Base-by-base conservation (phyloP, 92 coral and sea anemone genomes). In the Nematostella vectensis region DNA sequence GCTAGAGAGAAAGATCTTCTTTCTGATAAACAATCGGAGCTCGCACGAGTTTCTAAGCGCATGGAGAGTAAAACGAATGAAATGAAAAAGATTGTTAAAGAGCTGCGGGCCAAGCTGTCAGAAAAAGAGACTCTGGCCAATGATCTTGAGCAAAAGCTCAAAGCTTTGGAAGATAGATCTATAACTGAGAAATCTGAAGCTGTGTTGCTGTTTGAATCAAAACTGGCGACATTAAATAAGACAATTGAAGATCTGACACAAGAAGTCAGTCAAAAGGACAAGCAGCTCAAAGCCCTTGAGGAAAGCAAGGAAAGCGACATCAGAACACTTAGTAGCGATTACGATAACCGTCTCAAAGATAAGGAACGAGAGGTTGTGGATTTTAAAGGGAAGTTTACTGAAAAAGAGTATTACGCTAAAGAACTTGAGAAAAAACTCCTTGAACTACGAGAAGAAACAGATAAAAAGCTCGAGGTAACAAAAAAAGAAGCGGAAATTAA, bases 81-180 rank as follows among this genome's bases (percentile, higher is more conserved):
- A 57, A 87, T 93, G 96, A 93, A 93, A 63, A 93, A 93, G 58
- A 70, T 88, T 4, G 89, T 93, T n/a, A 93, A 93, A 61, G 96
- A 93, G 47, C 61, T 93, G 2, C 67, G 99, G 49, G 74, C 62
- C 31, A 93, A 86, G 49, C 79, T 93, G 22, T 65, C 88, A 22
- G 93, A 82, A 42, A 93, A 82, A 45, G 99, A 93, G 59, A 72
- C 61, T 28, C 75, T 81, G 23, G 93, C 65, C 0, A 76, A 78
- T 43, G 73, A 78, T 27, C 63, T 87, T 1, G 88, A 82, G 39
- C 91, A 87, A 17, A 82, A 74, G 56, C n/a, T 93, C 23, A 87
- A 68, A 44, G 27, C 44, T 12, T 24, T 55, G 10, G 85, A 71
- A 31, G 77, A 82, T 17, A 56, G 37, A 4, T 60, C 38, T 36